These are phyloP conservation scores for Schrankia costaestrigalis DNA, from an alignment of 2,888 invertebrate species.

Conservation along the genomic window DNA sequence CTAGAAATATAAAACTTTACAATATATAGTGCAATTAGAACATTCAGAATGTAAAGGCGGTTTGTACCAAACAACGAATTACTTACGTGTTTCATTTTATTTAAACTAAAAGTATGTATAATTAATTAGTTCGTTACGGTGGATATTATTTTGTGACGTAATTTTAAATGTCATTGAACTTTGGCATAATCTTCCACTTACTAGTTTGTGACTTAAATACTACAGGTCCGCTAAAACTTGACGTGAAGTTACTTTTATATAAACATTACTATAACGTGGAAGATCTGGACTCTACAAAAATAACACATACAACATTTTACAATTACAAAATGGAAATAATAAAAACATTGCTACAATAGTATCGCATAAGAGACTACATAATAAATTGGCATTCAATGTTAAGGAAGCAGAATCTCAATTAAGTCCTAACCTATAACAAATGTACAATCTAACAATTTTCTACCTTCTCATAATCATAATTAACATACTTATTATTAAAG, in stretches of 20 bases:
- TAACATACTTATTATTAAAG: constrained; percentile 72
- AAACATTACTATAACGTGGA: constrained; percentile 23
- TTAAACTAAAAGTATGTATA: constrained; percentile 27
- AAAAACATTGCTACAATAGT: constrained; percentile 16
- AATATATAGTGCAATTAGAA: constrained; percentile 48
- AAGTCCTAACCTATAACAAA: constrained; percentile 64
- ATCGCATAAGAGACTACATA: constrained; percentile 24
- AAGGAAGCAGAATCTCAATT: constrained; percentile 58
- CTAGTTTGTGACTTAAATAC: constrained; percentile 28
- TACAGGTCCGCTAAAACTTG: constrained; percentile 25
- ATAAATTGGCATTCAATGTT: constrained; percentile 48
- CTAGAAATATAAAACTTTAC: constrained; percentile 60
- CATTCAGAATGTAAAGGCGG: constrained; percentile 44
- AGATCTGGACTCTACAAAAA: constrained; percentile 24
- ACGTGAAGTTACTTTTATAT: constrained; percentile 11
- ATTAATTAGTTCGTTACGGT: constrained; percentile 27
- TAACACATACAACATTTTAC: constrained; percentile 20
- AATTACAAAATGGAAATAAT: constrained; percentile 22
- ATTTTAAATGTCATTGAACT: constrained; percentile 29
- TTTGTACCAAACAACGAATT: constrained; percentile 41
- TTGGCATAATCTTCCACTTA: constrained; percentile 34
- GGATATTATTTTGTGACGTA: constrained; percentile 23
- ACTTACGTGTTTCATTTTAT: too few species aligned
- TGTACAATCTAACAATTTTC: constrained; percentile 69
- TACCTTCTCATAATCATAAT: constrained; percentile 51